Evolutionary conservation across 2,113 vertebrate species (phyloP).

Genomic region (Sinocyclocheilus anophthalmus): DNA sequence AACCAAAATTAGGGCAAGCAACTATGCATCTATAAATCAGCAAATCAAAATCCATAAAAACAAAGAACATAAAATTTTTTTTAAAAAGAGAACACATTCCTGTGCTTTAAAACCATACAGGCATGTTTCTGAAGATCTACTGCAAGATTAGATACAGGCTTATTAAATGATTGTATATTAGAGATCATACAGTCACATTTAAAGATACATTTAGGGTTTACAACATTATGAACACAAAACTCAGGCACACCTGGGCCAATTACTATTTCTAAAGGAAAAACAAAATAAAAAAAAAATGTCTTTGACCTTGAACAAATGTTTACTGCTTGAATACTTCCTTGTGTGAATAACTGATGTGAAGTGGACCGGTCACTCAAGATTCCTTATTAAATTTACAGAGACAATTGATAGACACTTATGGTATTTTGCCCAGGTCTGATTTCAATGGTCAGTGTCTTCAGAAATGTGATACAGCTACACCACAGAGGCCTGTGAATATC

Average conservation of each 20-base stretch:
- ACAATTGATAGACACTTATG: background rate
- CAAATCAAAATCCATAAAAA: slow-evolving; percentile 61
- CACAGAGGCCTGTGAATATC: slow-evolving; percentile 49
- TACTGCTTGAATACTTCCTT: background rate
- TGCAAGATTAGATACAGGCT: slow-evolving; percentile 67
- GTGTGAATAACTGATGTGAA: background rate
- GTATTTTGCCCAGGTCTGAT: slow-evolving; percentile 43
- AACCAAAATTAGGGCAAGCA: slow-evolving; percentile 66
- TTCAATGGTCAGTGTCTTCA: slow-evolving; percentile 51
- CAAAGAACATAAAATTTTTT: slow-evolving; percentile 31
- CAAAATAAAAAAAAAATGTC: background rate
- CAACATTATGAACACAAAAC: slow-evolving; percentile 64
- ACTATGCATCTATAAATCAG: slow-evolving; percentile 53
- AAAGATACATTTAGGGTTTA: slow-evolving; percentile 62
- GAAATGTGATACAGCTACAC: slow-evolving; percentile 56
- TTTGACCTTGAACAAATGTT: background rate
- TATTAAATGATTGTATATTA: slow-evolving; percentile 62
- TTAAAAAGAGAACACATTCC: slow-evolving; percentile 50
- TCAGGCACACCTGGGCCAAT: slow-evolving; percentile 49
- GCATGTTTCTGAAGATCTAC: slow-evolving; percentile 53
- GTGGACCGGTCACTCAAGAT: background rate
- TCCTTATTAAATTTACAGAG: background rate
- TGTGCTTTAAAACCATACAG: slow-evolving; percentile 64
- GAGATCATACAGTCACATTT: slow-evolving; percentile 55
- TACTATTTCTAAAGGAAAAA: background rate